Evolutionary conservation across 2,113 vertebrate genomes (phyloP).

Genomic region (Lampris incognitus): DNA sequence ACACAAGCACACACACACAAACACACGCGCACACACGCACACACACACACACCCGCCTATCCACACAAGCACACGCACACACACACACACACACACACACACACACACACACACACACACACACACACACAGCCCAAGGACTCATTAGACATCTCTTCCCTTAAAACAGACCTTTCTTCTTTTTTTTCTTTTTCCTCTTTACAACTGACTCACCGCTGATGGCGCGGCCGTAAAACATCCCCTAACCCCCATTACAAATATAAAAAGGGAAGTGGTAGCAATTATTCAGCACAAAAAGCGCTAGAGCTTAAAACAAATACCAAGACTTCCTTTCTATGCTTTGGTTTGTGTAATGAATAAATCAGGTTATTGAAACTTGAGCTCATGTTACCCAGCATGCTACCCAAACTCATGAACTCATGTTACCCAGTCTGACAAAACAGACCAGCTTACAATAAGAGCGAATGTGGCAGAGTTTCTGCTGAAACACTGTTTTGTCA

Average conservation of each 20-base stretch:
- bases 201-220: slow-evolving; percentile 48
- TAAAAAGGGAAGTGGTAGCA: slow-evolving; percentile 13
- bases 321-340: background rate
- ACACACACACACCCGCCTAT: no score
- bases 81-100: slow-evolving; percentile 15
- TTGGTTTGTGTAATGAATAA: slow-evolving; percentile 39
- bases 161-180: slow-evolving; percentile 44
- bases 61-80: no score
- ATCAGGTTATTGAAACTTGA: slow-evolving; percentile 42
- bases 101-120: background rate
- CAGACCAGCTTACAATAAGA: slow-evolving; percentile 2
- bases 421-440: slow-evolving; percentile 21
- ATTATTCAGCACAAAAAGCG: slow-evolving; percentile 16
- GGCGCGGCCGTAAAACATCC: slow-evolving; percentile 33
- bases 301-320: slow-evolving; percentile 21
- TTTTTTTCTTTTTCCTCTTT: slow-evolving; percentile 4
- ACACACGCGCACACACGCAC: slow-evolving; percentile 36
- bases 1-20: background rate
- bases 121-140: slow-evolving; percentile 58
- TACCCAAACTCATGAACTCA: slow-evolving; percentile 10
- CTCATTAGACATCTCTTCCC: slow-evolving; percentile 50
- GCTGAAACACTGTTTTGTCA: slow-evolving; percentile 7
- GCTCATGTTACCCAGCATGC: slow-evolving; percentile 19
- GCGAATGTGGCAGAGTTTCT: slow-evolving; percentile 20
- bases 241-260: slow-evolving; percentile 29